Conservation (phyloP, 2,113 vertebrate genomes). For the Hyperoodon ampullatus region DNA sequence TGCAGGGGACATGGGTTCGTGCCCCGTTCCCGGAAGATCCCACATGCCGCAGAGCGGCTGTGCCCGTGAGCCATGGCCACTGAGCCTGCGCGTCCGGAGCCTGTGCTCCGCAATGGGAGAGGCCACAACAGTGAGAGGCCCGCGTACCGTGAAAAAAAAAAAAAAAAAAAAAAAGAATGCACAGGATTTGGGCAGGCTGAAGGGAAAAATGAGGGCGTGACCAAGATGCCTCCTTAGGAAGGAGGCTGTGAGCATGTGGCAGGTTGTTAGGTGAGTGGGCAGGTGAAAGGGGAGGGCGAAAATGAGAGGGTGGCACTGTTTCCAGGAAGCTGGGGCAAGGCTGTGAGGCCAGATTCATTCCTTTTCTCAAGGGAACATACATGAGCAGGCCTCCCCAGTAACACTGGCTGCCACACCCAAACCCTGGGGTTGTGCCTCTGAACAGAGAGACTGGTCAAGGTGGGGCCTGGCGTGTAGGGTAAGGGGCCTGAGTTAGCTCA, state of each 20-base stretch:
- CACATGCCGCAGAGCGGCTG: no score
- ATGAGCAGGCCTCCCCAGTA: fast-evolving
- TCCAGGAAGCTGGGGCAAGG: not conserved
- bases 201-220: not conserved
- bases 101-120: no score
- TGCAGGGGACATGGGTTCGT: no score
- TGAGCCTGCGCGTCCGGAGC: no score
- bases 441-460: not conserved
- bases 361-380: not conserved
- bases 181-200: not conserved
- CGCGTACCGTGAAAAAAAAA: no score
- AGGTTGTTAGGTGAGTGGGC: fast-evolving
- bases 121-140: no score
- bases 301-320: not conserved
- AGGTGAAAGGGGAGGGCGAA: not conserved
- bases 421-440: not conserved
- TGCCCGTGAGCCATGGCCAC: no score
- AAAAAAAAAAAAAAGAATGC: not conserved
- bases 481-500: not conserved
- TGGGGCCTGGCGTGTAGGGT: not conserved
- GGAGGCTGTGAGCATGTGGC: not conserved
- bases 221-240: not conserved
- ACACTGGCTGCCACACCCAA: not conserved
- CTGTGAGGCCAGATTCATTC: not conserved
- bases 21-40: no score